These are phyloP conservation scores for Dendroctonus valens DNA, from an alignment of 1,140 invertebrate genomes.

Conservation along the genomic window DNA sequence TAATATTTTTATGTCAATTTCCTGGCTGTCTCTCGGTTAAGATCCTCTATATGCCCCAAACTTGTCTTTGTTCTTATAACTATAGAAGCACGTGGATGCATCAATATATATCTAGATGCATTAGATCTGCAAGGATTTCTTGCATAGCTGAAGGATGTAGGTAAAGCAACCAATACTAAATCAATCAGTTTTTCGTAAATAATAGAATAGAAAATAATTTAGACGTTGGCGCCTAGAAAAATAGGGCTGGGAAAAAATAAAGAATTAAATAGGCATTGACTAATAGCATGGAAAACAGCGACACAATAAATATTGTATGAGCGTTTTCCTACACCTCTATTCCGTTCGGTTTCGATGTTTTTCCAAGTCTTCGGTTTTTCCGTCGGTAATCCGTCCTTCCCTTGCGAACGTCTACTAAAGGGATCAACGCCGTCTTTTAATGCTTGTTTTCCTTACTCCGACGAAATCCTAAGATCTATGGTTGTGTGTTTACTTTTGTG, in stretches of 20 bases:
- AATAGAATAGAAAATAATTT: background rate
- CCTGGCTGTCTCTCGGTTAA: no score
- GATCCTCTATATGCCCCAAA: no score
- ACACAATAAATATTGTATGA: slow-evolving; percentile 28
- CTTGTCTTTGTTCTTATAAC: no score
- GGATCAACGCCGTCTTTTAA: slow-evolving; percentile 35
- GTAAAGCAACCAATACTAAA: no score
- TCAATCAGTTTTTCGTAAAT: no score
- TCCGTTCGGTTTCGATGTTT: slow-evolving; percentile 21
- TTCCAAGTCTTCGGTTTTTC: slow-evolving; percentile 26
- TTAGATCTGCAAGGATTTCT: no score
- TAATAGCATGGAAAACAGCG: background rate
- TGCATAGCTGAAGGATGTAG: no score
- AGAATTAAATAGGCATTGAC: background rate
- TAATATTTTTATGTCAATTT: no score
- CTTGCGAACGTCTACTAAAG: slow-evolving; percentile 32
- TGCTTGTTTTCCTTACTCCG: slow-evolving; percentile 32
- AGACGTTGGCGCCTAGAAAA: background rate
- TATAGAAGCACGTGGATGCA: no score
- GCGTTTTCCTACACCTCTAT: slow-evolving; percentile 15
- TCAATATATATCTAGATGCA: no score
- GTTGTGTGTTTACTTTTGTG: slow-evolving; percentile 25
- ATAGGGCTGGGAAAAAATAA: background rate
- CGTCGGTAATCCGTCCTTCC: slow-evolving; percentile 25
- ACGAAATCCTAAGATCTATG: slow-evolving; percentile 33